Conservation (phyloP, 2,113 vertebrate species). For the Tursiops truncatus region DNA sequence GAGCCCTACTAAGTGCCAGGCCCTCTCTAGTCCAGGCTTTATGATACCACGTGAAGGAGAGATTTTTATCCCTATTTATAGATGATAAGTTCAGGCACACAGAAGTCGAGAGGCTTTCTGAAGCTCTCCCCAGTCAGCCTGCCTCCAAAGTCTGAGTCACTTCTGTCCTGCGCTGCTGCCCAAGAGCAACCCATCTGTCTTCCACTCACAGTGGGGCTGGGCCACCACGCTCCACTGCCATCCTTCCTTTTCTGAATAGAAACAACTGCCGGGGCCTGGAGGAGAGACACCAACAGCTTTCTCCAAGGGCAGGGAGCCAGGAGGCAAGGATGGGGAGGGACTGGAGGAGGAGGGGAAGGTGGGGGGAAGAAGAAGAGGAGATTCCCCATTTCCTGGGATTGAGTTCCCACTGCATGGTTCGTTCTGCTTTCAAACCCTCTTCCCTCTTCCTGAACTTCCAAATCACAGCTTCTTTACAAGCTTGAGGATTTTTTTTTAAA, state of each 20-base stretch:
- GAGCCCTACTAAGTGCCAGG: background rate
- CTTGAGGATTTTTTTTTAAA: background rate
- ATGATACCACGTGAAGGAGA: background rate
- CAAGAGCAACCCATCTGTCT: background rate
- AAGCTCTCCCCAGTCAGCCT: background rate
- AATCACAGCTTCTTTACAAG: background rate
- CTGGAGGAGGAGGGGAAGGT: background rate
- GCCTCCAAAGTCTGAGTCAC: background rate
- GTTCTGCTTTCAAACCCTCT: background rate
- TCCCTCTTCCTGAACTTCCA: background rate
- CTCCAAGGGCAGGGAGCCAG: background rate
- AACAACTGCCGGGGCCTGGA: background rate
- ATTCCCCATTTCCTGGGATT: background rate
- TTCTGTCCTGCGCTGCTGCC: background rate
- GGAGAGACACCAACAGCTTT: background rate
- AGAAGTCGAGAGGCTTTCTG: background rate
- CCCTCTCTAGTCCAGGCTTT: background rate
- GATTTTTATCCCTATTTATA: background rate
- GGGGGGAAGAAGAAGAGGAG: fast-evolving
- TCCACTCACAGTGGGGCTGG: background rate
- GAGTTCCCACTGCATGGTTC: no score
- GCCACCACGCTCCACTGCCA: no score
- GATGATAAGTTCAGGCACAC: background rate
- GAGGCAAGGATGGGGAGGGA: background rate
- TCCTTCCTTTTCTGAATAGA: background rate